Base-by-base conservation (phyloP, 1,140 invertebrate genomes). In the Steinernema khuongi region DNA sequence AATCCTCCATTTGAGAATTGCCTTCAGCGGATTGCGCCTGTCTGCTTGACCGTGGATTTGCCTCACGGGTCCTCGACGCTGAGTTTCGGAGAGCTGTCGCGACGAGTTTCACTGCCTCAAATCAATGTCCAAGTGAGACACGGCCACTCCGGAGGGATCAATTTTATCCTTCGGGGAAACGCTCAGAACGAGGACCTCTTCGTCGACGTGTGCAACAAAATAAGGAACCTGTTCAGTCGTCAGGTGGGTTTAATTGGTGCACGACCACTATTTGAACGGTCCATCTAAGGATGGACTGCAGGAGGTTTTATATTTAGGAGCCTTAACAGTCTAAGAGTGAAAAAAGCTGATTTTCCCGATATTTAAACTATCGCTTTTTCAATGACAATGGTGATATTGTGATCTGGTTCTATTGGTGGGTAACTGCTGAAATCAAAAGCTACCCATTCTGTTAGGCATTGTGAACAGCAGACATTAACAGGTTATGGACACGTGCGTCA, bases 21-120 rank as follows among this genome's bases (percentile, higher is more conserved):
- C n/a, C 67, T 72, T 33, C 71, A 72, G 71, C 29, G 69, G 14
- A 72, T 72, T 30, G 22, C 33, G 1, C 71, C 71, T 2, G 31
- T 71, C 29, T 30, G 43, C 44, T 30, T 72, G 11, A 70, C 66
- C 1, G 29, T 72, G 11, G 71, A 72, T 29, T 30, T 72, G 11
- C 71, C 71, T 7, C 7, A 60, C 11, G 50, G 14, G 4, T 60
- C 50, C 19, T 4, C 50, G 4, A 60, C 50, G 4, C 50, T 60
- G 2, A 60, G 7, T 60, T 22, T 60, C 11, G 50, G 50, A 7
- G 50, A 60, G 26, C 50, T 60, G 7, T 60, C 50, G 4, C 50
- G 50, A 7, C 50, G 50, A 60, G 50, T 60, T 4, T 60, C 50
- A 60, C 50, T 60, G 4, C 11, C 50, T 22, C 50, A 60, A 22